Conservation (phyloP, 2,113 vertebrate genomes). For the Gasterosteus aculeatus region DNA sequence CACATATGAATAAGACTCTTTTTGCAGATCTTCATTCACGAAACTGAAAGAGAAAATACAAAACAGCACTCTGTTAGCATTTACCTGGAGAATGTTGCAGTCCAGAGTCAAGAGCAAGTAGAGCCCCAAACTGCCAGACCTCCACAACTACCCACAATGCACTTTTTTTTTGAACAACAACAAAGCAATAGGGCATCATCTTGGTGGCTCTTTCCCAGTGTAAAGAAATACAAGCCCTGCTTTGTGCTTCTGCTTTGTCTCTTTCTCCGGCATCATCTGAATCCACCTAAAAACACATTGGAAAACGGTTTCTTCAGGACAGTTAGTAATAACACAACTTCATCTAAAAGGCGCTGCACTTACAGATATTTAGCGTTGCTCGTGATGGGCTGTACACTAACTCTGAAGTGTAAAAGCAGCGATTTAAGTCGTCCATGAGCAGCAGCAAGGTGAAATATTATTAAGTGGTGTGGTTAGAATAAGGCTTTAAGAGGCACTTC, state of each 20-base stretch:
- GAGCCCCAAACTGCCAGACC: not conserved
- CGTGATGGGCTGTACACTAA: not conserved
- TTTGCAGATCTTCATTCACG: conserved; percentile 65
- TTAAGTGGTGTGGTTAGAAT: not conserved
- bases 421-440: not conserved
- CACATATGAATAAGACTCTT: conserved; percentile 83
- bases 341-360: not conserved
- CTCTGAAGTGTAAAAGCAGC: not conserved
- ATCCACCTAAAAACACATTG: not conserved
- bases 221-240: not conserved
- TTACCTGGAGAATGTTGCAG: conserved; percentile 21
- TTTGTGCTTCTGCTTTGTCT: not conserved
- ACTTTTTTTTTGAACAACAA: conserved; percentile 5
- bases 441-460: not conserved
- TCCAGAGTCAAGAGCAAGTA: not conserved
- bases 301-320: not conserved
- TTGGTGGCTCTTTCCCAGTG: not conserved
- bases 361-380: not conserved
- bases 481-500: not conserved
- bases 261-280: not conserved
- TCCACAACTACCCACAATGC: not conserved
- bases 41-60: conserved; percentile 66
- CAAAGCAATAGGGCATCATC: not conserved
- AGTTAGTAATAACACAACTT: not conserved
- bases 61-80: conserved; percentile 20